Evolutionary conservation across 1,140 invertebrate species (phyloP), one percentile per base, ranked within the genome.

Genomic region (Bombyx mandarina): DNA sequence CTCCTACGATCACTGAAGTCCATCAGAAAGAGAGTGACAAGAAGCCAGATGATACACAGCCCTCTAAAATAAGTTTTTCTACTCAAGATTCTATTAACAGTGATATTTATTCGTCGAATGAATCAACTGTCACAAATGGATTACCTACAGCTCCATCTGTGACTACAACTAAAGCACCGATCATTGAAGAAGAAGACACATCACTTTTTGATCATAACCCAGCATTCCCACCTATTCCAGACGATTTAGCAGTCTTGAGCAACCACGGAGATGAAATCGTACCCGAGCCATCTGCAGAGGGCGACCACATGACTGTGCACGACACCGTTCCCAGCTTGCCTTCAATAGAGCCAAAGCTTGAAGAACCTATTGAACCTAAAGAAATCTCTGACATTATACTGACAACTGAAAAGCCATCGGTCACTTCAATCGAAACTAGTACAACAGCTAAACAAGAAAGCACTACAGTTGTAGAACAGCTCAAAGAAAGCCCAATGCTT

Each of bases 221-320:
- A 1, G 82, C 82, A 42, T 87, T 87, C 53, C 84, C 84, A 0
- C 84, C 84, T 1, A 71, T 85, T 18, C 84, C 82, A 12, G 84
- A 87, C 58, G 84, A 87, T 63, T 71, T 87, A 7, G 77, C 81
- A 12, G 75, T 82, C 18, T 56, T 74, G 8, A 69, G 75, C 43
- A 82, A 79, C 58, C 82, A 83, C 22, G 80, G 79, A 22, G 82
- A 85, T 49, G 84, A 82, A 62, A 76, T 77, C n/a, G 63, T 79
- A 46, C 68, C 75, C 4, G 82, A 86, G 65, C 76, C 75, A 58
- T 73, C 65, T 56, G 58, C 65, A 22, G 81, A 83, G 22, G 70
- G 56, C 62, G 75, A 83, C n/a, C 77, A 84, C 50, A 55, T 76
- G 6, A 50, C 56, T 22, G 42, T 10, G n/a, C 59, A 75, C 22